These are phyloP conservation scores for Alethe castanea DNA, from an alignment of 2,113 vertebrate species.

Conservation along the genomic window DNA sequence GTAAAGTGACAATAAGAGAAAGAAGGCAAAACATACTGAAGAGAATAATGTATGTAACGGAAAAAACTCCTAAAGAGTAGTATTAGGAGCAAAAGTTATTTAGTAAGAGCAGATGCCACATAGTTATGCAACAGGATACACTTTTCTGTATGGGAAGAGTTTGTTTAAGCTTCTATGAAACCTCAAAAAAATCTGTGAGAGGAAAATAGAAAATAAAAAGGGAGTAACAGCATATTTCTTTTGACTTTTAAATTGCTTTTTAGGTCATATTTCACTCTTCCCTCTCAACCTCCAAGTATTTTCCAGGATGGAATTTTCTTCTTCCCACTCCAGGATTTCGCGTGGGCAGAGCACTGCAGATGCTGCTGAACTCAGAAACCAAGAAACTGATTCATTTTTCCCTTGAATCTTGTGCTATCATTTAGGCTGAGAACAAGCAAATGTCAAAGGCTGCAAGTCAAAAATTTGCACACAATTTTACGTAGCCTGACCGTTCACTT, in stretches of 20 bases:
- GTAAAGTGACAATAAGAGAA: not conserved
- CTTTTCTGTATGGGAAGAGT: not conserved
- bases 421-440: not conserved
- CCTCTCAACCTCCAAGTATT: not conserved
- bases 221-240: not conserved
- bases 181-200: not conserved
- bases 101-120: not conserved
- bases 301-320: slow-evolving; percentile 52
- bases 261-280: slow-evolving; percentile 22
- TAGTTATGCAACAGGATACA: not conserved
- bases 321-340: slow-evolving; percentile 49
- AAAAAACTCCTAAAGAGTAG: not conserved
- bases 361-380: slow-evolving; percentile 42
- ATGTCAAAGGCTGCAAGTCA: not conserved
- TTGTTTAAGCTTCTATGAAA: not conserved
- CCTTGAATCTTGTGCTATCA: not conserved
- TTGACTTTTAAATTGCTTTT: not conserved
- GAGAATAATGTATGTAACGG: not conserved
- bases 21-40: not conserved
- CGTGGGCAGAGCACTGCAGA: slow-evolving; percentile 42
- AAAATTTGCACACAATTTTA: not conserved
- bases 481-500: not conserved
- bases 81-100: not conserved
- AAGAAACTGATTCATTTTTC: slow-evolving; percentile 50
- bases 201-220: not conserved